phyloP scores from a whole-genome alignment of 2,888 invertebrate genomes.

The Drosophila sordidapex region DNA sequence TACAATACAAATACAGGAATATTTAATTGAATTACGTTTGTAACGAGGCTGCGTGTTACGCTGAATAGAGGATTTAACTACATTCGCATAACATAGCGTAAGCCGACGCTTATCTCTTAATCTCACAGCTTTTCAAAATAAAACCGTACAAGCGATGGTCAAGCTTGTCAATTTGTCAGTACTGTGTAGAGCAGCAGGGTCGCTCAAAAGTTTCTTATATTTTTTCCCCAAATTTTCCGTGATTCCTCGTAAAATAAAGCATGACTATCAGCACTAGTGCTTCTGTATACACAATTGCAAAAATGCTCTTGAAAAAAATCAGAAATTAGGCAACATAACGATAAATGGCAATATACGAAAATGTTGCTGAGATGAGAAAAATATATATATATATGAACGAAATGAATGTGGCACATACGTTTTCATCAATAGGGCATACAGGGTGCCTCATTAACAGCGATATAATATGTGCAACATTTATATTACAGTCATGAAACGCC shows the following conservation, averaged over 20 bases:
- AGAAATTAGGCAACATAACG: not conserved
- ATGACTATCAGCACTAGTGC: not conserved
- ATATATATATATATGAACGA: not conserved
- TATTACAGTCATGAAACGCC: constrained; percentile 82
- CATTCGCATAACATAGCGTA: constrained; percentile 85
- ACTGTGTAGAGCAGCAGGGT: constrained; percentile 38
- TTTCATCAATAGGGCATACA: constrained; percentile 59
- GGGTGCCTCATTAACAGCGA: constrained; percentile 56
- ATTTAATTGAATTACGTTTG: constrained; percentile 45
- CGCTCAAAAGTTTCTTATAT: not conserved
- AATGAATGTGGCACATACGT: constrained; percentile 63
- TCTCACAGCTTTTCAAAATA: constrained; percentile 79
- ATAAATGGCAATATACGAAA: not conserved
- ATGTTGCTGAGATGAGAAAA: not conserved
- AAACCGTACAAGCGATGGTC: constrained; percentile 47
- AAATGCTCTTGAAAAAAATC: not conserved
- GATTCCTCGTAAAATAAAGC: not conserved
- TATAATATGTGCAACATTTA: constrained; percentile 66
- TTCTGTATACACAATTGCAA: not conserved
- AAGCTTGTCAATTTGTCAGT: constrained; percentile 60
- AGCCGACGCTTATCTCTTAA: constrained; percentile 79
- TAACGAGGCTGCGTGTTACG: constrained; percentile 85
- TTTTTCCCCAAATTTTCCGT: not conserved
- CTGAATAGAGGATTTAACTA: constrained; percentile 65
- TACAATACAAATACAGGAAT: not conserved